A percentile compares a stretch with the other conserved stretches of the same genome.
phyloP scores from a whole-genome alignment of 2,113 vertebrate genomes.

The Bos indicus region DNA sequence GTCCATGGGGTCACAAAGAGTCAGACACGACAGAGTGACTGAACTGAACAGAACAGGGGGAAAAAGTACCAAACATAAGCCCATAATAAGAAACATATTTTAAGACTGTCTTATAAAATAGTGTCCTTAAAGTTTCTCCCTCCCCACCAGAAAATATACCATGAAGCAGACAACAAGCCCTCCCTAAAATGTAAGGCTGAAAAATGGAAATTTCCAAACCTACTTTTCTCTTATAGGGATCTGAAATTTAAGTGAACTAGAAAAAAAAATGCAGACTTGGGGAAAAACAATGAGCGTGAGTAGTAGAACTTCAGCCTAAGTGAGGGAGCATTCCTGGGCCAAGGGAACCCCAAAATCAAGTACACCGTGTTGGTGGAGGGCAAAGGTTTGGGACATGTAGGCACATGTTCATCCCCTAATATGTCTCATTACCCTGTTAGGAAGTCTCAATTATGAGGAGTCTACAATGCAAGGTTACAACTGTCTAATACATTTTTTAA shows the following conservation, averaged over 20 bases:
- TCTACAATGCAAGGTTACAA: not conserved
- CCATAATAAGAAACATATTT: not conserved
- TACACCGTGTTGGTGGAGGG: no score
- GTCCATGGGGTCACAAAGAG: not conserved
- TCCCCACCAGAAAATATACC: not conserved
- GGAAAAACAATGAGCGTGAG: not conserved
- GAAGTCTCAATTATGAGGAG: not conserved
- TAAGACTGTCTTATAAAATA: not conserved
- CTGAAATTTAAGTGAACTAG: not conserved
- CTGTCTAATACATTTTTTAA: not conserved
- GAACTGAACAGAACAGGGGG: not conserved
- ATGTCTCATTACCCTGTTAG: not conserved
- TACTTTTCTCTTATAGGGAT: not conserved
- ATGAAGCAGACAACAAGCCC: not conserved
- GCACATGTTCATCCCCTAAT: not conserved
- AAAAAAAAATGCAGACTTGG: not conserved
- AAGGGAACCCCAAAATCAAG: not conserved
- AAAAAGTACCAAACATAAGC: not conserved
- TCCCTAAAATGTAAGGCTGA: not conserved
- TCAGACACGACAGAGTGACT: fast-evolving
- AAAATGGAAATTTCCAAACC: not conserved
- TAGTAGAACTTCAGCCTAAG: not conserved
- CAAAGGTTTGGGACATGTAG: not conserved
- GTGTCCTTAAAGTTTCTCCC: not conserved
- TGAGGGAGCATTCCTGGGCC: not conserved